Evolutionary conservation across 2,797 vertebrate genomes (phyloP).

Genomic region (Coreius guichenoti): DNA sequence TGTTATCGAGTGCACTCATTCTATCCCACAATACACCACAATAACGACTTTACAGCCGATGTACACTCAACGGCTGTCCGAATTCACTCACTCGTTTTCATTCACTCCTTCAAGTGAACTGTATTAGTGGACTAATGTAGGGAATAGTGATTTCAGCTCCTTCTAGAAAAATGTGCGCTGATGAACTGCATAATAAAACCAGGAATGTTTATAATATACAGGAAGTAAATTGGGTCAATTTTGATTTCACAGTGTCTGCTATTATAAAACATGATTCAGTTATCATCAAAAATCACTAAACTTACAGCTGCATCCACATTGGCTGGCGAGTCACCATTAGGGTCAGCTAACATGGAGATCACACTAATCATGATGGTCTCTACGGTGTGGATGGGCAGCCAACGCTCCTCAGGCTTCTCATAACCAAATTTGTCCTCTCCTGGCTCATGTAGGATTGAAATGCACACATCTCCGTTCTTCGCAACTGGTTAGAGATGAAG

Average conservation of each 20-base stretch:
- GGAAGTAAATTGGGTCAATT: not conserved
- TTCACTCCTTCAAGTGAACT: no score
- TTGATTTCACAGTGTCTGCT: no score
- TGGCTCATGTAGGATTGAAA: conserved; percentile 99
- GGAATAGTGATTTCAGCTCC: not conserved
- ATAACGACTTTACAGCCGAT: no score
- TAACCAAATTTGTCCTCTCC: conserved; percentile 99
- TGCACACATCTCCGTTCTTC: conserved; percentile 99
- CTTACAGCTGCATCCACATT: conserved; percentile 99
- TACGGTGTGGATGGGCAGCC: conserved; percentile 99
- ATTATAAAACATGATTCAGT: not conserved
- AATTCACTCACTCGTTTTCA: no score
- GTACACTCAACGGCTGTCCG: no score
- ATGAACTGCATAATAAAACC: not conserved
- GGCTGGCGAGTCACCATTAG: conserved; percentile 97
- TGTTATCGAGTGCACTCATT: no score
- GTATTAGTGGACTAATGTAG: no score
- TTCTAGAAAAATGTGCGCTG: not conserved
- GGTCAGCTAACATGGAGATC: conserved; percentile 99
- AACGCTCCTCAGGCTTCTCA: conserved; percentile 98
- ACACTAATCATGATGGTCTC: conserved; percentile 99
- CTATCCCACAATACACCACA: no score
- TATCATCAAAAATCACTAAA: conserved; percentile 11
- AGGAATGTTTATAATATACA: not conserved
- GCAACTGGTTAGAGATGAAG: conserved; percentile 81